Conservation (phyloP, 2,113 vertebrate species). For the Trogon surrucura region DNA sequence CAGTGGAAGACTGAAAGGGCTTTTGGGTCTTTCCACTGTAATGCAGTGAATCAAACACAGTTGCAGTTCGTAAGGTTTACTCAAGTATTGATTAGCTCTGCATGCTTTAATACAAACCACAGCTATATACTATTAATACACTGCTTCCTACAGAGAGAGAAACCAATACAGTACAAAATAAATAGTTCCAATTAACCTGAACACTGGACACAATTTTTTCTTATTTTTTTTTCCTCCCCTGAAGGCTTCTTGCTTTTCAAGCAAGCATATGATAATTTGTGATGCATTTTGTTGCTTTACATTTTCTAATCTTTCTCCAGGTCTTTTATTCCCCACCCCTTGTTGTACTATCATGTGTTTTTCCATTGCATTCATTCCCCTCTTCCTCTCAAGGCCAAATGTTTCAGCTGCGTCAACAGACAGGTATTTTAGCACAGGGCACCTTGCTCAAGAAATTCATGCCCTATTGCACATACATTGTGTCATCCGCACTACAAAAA, state of each 20-base stretch:
- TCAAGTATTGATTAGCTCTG: not conserved
- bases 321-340: not conserved
- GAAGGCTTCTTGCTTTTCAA: not conserved
- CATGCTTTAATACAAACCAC: not conserved
- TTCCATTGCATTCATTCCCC: not conserved
- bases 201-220: not conserved
- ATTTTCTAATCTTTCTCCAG: not conserved
- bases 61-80: not conserved
- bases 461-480: not conserved
- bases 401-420: not conserved
- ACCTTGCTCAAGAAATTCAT: conserved; percentile 17
- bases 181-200: not conserved
- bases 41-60: not conserved
- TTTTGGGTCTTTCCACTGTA: not conserved
- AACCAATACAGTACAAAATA: not conserved
- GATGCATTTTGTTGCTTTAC: not conserved
- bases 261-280: not conserved
- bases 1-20: not conserved
- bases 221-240: accelerated
- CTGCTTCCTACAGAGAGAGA: not conserved
- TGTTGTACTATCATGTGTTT: not conserved
- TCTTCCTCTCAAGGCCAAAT: not conserved
- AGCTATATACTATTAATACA: not conserved
- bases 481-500: not conserved
- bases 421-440: not conserved